Base-by-base conservation (phyloP, 2,888 invertebrate genomes). In the Linnaemya tessellans region DNA sequence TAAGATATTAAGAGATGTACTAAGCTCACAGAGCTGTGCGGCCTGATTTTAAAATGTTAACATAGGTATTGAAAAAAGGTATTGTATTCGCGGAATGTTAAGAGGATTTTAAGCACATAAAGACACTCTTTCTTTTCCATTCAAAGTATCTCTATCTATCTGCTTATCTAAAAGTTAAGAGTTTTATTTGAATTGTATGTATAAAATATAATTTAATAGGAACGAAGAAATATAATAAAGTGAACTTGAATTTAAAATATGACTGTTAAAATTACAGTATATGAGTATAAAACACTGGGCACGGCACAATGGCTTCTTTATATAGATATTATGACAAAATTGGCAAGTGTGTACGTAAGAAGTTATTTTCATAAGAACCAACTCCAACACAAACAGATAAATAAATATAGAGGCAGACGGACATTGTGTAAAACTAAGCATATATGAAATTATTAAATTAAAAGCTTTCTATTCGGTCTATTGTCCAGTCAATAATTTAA, bases 171-270 rank as follows among this genome's bases (percentile, higher is more conserved):
- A 18, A 51, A 51, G 22, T 86, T 84, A 87, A 86, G 87, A 85
- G 86, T 87, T 87, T 88, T 86, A 88, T 86, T 86, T 88, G 89
- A 88, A 89, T 90, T 91, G 91, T 90, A 89, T 90, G 91, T 89
- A 90, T 91, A 91, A 90, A 90, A 90, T 91, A 91, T 89, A 90
- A 90, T 88, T 87, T 88, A 91, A 89, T 91, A 90, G 90, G 90
- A 88, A 58, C 41, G 10, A 83, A 83, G 77, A 83, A 83, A 30
- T 20, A 18, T 8, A 35, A 67, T 54, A 20, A 35, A 65, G 30
- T 51, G n/a, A 0, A n/a, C 3, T 7, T n/a, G 7, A 51, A 60
- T 60, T 71, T n/a, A 78, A 71, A 71, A 73, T 71, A 71, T 73
- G 58, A 35, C 77, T 83, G 82, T 83, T 83, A 78, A 71, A 64